A percentile compares a stretch with the other conserved stretches of the same genome.
Evolutionary conservation across 1,140 invertebrate species (phyloP).

Genomic region (Hyposmocoma kahamanoa): DNA sequence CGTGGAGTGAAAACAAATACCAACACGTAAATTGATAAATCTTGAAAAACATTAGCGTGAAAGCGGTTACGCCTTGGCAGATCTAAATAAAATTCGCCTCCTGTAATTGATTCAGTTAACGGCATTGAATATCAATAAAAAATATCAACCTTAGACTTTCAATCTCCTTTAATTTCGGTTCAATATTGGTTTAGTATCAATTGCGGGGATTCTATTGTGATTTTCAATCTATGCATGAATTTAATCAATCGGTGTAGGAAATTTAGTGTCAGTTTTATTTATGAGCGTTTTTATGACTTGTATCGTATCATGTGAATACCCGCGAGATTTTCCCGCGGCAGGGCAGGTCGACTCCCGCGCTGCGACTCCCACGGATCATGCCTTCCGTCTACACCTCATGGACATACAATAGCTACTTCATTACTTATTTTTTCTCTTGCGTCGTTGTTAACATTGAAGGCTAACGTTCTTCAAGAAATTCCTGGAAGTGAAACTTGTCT

Average conservation of each 20-base stretch:
- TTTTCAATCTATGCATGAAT: background rate
- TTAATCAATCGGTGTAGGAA: background rate
- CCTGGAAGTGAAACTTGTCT: conserved; percentile 53
- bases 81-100: too few species aligned
- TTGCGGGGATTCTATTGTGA: background rate
- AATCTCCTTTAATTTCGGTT: background rate
- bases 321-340: conserved; percentile 53
- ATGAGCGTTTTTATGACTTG: conserved; percentile 16
- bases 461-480: conserved; percentile 44
- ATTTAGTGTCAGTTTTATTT: background rate
- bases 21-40: conserved; percentile 31
- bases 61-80: conserved; percentile 13
- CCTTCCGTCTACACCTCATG: conserved; percentile 44
- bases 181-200: background rate
- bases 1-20: too few species aligned
- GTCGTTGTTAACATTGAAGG: conserved; percentile 51
- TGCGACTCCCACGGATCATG: conserved; percentile 43
- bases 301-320: conserved; percentile 43
- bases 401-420: conserved; percentile 57
- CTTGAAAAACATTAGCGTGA: conserved; percentile 27
- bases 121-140: conserved; percentile 20
- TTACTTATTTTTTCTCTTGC: conserved; percentile 54
- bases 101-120: conserved; percentile 22
- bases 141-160: background rate
- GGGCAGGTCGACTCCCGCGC: conserved; percentile 33